A percentile compares a stretch with the other conserved stretches of the same genome.
Evolutionary conservation across 2,888 invertebrate species (phyloP).

Genomic region (Melolontha melolontha): DNA sequence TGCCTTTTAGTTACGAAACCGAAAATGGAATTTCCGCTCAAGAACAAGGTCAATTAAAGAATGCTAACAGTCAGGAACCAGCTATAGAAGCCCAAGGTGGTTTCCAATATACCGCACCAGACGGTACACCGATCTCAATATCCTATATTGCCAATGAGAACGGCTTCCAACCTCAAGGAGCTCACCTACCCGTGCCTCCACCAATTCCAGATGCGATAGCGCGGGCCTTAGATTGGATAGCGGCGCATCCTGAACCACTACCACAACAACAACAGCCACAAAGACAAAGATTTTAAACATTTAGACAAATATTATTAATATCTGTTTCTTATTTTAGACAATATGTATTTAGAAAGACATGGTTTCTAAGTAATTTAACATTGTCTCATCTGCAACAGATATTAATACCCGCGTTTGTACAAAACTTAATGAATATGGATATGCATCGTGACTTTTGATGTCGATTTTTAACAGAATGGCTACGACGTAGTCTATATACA

Average conservation of each 20-base stretch:
- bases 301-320: neutral
- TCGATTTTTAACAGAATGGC: neutral
- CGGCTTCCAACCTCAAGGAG: conserved; percentile 74
- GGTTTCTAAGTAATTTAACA: too few relatives aligned
- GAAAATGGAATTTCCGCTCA: conserved; percentile 60
- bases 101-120: conserved; percentile 72
- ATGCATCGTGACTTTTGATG: conserved; percentile 8
- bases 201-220: conserved; percentile 77
- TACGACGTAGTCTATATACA: neutral
- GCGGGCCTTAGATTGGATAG: conserved; percentile 75
- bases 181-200: conserved; percentile 67
- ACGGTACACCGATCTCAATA: conserved; percentile 71
- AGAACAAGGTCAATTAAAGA: conserved; percentile 70
- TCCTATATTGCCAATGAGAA: conserved; percentile 76
- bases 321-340: neutral
- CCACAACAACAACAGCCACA: conserved; percentile 38
- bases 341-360: neutral
- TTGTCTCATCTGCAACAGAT: too few relatives aligned
- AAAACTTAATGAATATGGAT: neutral
- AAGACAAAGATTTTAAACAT: conserved; percentile 21
- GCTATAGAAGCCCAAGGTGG: conserved; percentile 68
- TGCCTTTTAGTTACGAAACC: conserved; percentile 35
- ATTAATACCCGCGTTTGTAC: neutral
- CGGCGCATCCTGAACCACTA: conserved; percentile 68
- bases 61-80: conserved; percentile 63